A percentile compares a stretch with the other conserved stretches of the same genome.
These are phyloP conservation scores for Acipenser transmontanus DNA, from an alignment of 2,797 vertebrate species.

Conservation along the genomic window DNA sequence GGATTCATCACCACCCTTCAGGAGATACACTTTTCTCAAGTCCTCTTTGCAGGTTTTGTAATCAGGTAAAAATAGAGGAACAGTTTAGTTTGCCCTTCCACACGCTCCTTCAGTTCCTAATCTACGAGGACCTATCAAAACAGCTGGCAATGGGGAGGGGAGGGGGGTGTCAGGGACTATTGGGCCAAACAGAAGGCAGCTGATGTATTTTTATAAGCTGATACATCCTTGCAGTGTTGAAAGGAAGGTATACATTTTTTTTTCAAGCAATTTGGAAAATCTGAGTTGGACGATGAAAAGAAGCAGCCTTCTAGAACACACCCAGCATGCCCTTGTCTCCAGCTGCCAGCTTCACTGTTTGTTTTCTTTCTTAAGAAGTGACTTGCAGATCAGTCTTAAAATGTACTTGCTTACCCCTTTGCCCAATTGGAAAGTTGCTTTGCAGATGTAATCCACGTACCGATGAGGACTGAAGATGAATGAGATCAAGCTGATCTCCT, in stretches of 20 bases:
- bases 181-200: background rate
- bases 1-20: too few species aligned
- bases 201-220: constrained; percentile 5
- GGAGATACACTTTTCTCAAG: too few species aligned
- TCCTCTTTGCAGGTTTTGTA: background rate
- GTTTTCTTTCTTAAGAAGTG: too few species aligned
- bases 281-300: background rate
- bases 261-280: background rate
- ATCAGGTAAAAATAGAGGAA: background rate
- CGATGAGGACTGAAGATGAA: too few species aligned
- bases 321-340: too few species aligned
- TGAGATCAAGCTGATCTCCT: too few species aligned
- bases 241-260: background rate
- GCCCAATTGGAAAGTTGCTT: too few species aligned
- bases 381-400: too few species aligned
- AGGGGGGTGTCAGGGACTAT: background rate
- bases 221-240: background rate
- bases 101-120: background rate
- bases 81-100: background rate
- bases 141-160: background rate
- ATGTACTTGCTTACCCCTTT: too few species aligned
- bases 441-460: too few species aligned
- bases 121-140: background rate
- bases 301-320: background rate
- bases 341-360: too few species aligned